Evolutionary conservation across 2,888 invertebrate species (phyloP).

Genomic region (Heliconius sara): DNA sequence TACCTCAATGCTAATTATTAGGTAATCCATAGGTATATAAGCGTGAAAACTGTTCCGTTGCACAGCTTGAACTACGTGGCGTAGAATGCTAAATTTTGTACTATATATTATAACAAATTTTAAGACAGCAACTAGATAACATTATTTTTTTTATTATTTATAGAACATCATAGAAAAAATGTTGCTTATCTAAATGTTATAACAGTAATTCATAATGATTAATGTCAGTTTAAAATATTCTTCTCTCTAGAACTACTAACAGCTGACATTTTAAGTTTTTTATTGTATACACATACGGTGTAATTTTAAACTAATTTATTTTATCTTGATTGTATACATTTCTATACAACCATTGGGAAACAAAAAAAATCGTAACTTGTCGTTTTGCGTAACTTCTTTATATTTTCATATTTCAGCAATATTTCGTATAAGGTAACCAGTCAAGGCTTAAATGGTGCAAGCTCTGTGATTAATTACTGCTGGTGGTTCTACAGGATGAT

Average conservation of each 20-base stretch:
- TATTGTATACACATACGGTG: not conserved
- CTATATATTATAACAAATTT: too few relatives aligned
- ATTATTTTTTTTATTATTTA: too few relatives aligned
- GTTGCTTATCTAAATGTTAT: too few relatives aligned
- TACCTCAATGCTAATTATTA: too few relatives aligned
- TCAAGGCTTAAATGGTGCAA: conserved; percentile 42
- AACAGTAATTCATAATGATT: not conserved
- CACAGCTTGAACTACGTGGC: too few relatives aligned
- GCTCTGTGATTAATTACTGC: conserved; percentile 51
- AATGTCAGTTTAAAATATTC: not conserved
- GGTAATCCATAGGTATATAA: too few relatives aligned
- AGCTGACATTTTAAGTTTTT: not conserved
- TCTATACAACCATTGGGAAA: conserved; percentile 5
- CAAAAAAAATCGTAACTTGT: conserved; percentile 14
- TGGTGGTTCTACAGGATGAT: conserved; percentile 47
- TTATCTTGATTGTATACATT: conserved; percentile 10
- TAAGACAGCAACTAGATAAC: too few relatives aligned
- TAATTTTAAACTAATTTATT: conserved; percentile 6
- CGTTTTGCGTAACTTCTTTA: conserved; percentile 21
- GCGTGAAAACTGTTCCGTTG: too few relatives aligned
- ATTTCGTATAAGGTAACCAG: conserved; percentile 37
- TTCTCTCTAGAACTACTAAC: not conserved
- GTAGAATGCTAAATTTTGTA: too few relatives aligned
- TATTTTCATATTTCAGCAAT: conserved; percentile 34
- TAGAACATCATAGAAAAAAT: not conserved